Base-by-base conservation (phyloP, 1,140 invertebrate species). In the Oryctes rhinoceros region DNA sequence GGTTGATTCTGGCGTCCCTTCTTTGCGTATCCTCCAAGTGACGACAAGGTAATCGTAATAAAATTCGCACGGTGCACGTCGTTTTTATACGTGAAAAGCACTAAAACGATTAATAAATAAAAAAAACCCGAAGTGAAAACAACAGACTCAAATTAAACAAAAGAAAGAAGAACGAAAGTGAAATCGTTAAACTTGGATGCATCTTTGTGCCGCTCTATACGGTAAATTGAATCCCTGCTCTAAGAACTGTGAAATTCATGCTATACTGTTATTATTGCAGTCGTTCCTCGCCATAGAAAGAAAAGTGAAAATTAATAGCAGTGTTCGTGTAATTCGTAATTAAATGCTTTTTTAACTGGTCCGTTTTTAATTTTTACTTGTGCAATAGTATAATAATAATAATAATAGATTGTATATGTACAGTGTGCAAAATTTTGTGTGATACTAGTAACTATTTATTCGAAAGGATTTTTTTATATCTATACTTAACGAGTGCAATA, bases 221-320 rank as follows among this genome's bases (percentile, higher is more conserved):
- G 49, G 49, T 53, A 53, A 53, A 53, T 53, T 53, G 49, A 53
- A 53, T 53, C 49, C 49, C n/a, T 53, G 49, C 49, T 53, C 49
- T 67, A 67, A 67, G 30, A 67, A 67, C 65, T 67, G 65, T 67
- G 65, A 67, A 67, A 67, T 67, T 67, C 65, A 35, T 67, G 65
- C 30, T 67, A 11, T 67, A 67, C 24, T 67, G 3, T 5, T 24
- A 67, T 18, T 18, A 35, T 67, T 67, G 65, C 65, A 35, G 10
- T 15, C 49, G 49, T 53, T 53, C 49, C 13, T 53, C 13, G 49
- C 11, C 13, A 13, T 67, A 67, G 18, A 30, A 67, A 67, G 30
- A 67, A 67, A 67, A 67, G 65, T 67, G 65, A 67, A 67, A 67
- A 67, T 67, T 67, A 67, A 10, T 30, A 24, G 18, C 18, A 7